phyloP scores from a whole-genome alignment of 2,113 vertebrate genomes.

The Coptodon bakossiorum region DNA sequence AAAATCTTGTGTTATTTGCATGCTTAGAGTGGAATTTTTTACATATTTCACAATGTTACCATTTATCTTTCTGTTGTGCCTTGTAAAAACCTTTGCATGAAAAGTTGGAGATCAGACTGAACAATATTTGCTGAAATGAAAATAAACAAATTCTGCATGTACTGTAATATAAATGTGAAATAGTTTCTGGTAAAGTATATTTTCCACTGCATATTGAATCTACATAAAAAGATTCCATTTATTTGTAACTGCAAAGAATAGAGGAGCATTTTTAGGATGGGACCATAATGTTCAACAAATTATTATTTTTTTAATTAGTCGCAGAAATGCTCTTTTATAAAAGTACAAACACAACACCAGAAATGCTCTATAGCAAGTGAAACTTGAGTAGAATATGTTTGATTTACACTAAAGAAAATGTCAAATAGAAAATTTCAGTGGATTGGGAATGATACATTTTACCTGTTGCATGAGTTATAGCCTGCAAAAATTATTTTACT shows the following conservation, averaged over 20 bases:
- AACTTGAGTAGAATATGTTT: fast-evolving
- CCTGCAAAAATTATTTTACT: not conserved
- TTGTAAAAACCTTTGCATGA: not conserved
- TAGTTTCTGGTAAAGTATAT: fast-evolving
- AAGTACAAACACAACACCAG: not conserved
- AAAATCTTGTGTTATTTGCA: too few species aligned
- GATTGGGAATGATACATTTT: fast-evolving
- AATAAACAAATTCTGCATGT: fast-evolving
- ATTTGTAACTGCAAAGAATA: fast-evolving
- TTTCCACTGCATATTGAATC: fast-evolving
- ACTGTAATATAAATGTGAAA: not conserved
- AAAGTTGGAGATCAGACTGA: not conserved
- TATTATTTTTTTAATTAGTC: fast-evolving
- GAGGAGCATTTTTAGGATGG: not conserved
- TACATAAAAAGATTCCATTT: fast-evolving
- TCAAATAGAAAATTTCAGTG: fast-evolving
- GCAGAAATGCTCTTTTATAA: not conserved
- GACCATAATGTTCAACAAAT: not conserved
- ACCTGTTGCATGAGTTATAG: fast-evolving
- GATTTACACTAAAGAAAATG: fast-evolving
- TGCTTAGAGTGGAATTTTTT: too few species aligned
- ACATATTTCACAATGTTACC: fast-evolving
- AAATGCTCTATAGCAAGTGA: not conserved
- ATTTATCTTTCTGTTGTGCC: fast-evolving
- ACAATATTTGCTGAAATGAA: too few species aligned